phyloP scores from a whole-genome alignment of 2,797 vertebrate genomes.

The Gastrophryne carolinensis region DNA sequence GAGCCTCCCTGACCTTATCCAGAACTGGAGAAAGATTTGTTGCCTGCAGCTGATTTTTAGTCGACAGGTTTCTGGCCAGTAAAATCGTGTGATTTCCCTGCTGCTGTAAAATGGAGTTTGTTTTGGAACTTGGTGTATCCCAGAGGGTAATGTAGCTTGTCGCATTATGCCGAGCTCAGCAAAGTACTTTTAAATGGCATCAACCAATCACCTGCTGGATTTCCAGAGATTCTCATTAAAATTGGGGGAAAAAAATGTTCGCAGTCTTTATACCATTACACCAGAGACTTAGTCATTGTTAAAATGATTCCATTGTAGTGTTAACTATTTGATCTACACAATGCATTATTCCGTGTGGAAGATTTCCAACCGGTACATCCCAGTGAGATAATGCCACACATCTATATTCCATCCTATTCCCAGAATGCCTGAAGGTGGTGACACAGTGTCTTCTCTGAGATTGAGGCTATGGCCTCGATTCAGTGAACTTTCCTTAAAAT shows the following conservation, averaged over 20 bases:
- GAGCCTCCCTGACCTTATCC: too few relatives aligned
- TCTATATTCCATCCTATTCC: too few relatives aligned
- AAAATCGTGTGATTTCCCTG: conserved; percentile 16
- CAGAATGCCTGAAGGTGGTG: too few relatives aligned
- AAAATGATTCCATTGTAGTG: background rate
- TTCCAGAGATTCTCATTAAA: conserved; percentile 41
- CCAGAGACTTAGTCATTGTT: conserved; percentile 22
- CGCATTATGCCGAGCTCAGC: conserved; percentile 15
- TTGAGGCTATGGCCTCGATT: too few relatives aligned
- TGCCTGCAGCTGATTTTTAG: too few relatives aligned
- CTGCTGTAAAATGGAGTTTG: conserved; percentile 46
- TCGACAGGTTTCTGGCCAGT: background rate
- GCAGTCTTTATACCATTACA: conserved; percentile 30
- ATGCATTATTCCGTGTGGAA: background rate
- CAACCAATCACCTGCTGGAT: conserved; percentile 43
- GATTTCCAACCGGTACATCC: background rate
- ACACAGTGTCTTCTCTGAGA: too few relatives aligned
- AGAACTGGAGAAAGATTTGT: too few relatives aligned
- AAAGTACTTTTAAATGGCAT: conserved; percentile 42
- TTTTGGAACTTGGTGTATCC: conserved; percentile 42
- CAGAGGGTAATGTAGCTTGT: conserved; percentile 39
- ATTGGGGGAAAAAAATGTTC: background rate
- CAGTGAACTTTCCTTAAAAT: too few relatives aligned
- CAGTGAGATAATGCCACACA: too few relatives aligned
- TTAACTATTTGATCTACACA: conserved; percentile 10